Percentiles rank a stretch among this genome's conserved stretches.
These are phyloP conservation scores for Hydrophis major DNA, from an alignment of 2,797 vertebrate genomes.

Conservation along the genomic window DNA sequence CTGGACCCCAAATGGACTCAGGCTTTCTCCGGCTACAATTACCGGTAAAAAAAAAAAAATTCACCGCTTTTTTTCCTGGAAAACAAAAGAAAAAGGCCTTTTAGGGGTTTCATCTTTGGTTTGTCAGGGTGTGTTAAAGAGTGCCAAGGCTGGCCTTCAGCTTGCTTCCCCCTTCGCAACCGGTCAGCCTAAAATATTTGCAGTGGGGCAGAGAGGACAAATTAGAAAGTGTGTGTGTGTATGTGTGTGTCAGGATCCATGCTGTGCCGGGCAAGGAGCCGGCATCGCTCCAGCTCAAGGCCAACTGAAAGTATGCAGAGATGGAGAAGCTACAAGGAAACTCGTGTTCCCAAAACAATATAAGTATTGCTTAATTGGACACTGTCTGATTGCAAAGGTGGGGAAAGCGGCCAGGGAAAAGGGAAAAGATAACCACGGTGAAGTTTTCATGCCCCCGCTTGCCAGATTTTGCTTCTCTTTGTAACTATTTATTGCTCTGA, in stretches of 20 bases:
- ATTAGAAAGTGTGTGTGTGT: not conserved
- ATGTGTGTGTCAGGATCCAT: not conserved
- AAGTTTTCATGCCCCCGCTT: too few relatives aligned
- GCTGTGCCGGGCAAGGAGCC: not conserved
- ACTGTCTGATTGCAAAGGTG: too few relatives aligned
- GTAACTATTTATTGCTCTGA: too few relatives aligned
- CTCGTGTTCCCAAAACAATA: not conserved
- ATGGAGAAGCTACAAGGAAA: not conserved
- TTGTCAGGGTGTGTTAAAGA: accelerated
- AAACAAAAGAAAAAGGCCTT: not conserved
- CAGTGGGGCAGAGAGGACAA: not conserved
- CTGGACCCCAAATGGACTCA: too few relatives aligned
- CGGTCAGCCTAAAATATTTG: not conserved
- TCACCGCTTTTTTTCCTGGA: not conserved
- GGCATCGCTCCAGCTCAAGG: not conserved
- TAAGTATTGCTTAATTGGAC: too few relatives aligned
- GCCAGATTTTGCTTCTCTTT: too few relatives aligned
- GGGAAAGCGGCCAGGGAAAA: too few relatives aligned
- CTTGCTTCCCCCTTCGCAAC: not conserved
- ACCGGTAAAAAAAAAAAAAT: too few relatives aligned
- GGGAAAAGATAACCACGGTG: too few relatives aligned
- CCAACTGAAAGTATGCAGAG: not conserved
- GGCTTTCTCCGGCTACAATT: too few relatives aligned
- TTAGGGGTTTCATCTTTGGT: not conserved
- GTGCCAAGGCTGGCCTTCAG: not conserved